A percentile compares a stretch with the other conserved stretches of the same genome.
These are phyloP conservation scores for Heliocidaris erythrogramma DNA, from an alignment of 35 echinoderm and acorn worm species.

Conservation along the genomic window DNA sequence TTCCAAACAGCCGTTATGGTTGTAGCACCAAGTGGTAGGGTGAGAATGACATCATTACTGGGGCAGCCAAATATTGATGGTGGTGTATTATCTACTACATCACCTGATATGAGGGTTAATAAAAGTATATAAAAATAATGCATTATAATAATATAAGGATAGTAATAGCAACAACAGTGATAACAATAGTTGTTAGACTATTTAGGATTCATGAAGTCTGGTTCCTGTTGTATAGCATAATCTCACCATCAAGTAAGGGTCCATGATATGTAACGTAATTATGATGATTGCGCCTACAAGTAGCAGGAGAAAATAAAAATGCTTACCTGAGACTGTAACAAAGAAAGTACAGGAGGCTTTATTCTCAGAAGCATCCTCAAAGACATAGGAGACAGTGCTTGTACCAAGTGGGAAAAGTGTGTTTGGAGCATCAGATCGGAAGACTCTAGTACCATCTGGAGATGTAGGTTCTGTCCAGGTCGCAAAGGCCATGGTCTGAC, in stretches of 20 bases:
- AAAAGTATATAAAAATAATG: neutral
- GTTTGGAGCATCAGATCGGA: slow-evolving; percentile 51
- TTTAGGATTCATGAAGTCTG: too few relatives aligned
- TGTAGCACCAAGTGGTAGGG: neutral
- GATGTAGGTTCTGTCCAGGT: slow-evolving; percentile 77
- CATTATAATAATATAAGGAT: too few relatives aligned
- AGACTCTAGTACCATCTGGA: slow-evolving; percentile 50
- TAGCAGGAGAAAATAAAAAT: neutral
- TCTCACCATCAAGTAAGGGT: too few relatives aligned
- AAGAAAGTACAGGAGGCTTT: slow-evolving; percentile 63
- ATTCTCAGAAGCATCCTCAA: slow-evolving; percentile 63
- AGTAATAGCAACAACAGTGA: neutral
- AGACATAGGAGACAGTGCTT: slow-evolving; percentile 66
- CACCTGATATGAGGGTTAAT: neutral
- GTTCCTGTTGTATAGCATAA: too few relatives aligned
- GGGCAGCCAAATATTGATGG: slow-evolving; percentile 15
- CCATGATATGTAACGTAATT: too few relatives aligned
- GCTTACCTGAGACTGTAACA: slow-evolving; percentile 53
- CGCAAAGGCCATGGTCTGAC: slow-evolving; percentile 28
- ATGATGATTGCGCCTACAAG: too few relatives aligned
- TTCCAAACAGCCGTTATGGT: slow-evolving; percentile 52
- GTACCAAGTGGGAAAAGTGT: slow-evolving; percentile 57
- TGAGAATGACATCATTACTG: neutral
- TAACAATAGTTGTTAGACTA: neutral
- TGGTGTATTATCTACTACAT: slow-evolving; percentile 17